Evolutionary conservation across 37 sponge, comb jelly and placozoan genomes (phyloP), one percentile per base, ranked within the genome.

Genomic region (Axinella damicornis): DNA sequence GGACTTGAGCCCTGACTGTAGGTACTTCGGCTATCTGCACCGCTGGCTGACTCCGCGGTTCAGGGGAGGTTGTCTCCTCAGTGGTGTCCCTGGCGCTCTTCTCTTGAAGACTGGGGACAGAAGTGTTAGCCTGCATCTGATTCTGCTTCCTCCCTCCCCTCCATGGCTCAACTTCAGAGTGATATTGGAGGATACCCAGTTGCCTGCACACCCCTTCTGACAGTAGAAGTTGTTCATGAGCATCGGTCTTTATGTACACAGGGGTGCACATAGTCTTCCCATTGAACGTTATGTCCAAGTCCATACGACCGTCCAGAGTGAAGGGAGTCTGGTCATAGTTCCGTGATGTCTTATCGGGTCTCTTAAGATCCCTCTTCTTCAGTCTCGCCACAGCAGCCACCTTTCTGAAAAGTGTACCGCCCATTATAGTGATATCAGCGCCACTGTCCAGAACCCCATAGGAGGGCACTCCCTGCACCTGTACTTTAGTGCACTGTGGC

Each of bases 181-280:
- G 82, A 76, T 87, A 87, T 6, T 20, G 31, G 5, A 87, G 28
- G 19, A 87, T 87, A 5, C 73, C 87, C 65, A 85, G 39, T 58
- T 85, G 86, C 12, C 81, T 24, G 72, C 87, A 86, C 12, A 86
- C 87, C 30, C 88, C 88, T 59, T 87, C 88, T 11, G 82, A 87
- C 24, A 87, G 40, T n/a, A 78, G 53, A 41, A 87, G 37, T 27
- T 81, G 83, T 24, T 87, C 83, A 37, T 61, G 73, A 5, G 88
- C 80, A 56, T 87, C 75, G 65, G 69, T 75, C 75, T 87, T 87
- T 21, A 87, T 38, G 74, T 87, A 87, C n/a, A 71, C 39, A 21
- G 87, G 60, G 14, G 87, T 87, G 0, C 22, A 63, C 55, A 80
- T 74, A 40, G 57, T 40, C 32, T 63, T 73, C 20, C 57, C 88